Evolutionary conservation across 1,140 invertebrate genomes (phyloP), one percentile per base, ranked within the genome.

Genomic region (Atopsyche davidsoni): DNA sequence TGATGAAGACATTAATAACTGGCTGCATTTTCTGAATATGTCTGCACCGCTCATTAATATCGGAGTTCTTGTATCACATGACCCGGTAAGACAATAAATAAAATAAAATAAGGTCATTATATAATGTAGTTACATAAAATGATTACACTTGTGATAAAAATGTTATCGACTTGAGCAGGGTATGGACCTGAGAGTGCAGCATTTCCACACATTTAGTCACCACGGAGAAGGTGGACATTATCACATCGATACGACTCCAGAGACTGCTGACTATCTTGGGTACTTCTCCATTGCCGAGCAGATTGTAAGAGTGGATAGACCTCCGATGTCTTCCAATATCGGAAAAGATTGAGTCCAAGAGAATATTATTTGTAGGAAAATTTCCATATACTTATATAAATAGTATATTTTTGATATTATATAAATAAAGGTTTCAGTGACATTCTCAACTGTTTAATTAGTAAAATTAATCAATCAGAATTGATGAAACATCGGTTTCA

Each of bases 201-300:
- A 98, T 73, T 96, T 96, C 64, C 94, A 98, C 66, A 89, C 90
- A 50, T 95, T 89, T 66, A 89, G 88, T 63, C 70, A 82, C 60
- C 85, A 89, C 66, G 86, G 84, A 21, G 84, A 91, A 73, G 94
- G 89, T 51, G 94, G 95, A 3, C 95, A 98, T 78, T 98, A 96
- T 73, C 93, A 97, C 68, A 86, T 86, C 64, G 95, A 97, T 70
- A 89, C 85, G 4, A 91, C 89, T 16, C 92, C 94, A 0, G 81
- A 86, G 11, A 76, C 67, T 19, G 90, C 85, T 1, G 82, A 89
- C 64, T 97, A 95, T 67, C 70, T 88, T 53, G 93, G 84, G 0
- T 96, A 93, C 67, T 92, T 95, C 62, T 83, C 82, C 60, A 59
- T 90, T 16, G 90, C 83, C 18, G 76, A 83, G 60, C 72, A 67